phyloP scores from a whole-genome alignment of 2,797 vertebrate species.

The Sebastes alutus region DNA sequence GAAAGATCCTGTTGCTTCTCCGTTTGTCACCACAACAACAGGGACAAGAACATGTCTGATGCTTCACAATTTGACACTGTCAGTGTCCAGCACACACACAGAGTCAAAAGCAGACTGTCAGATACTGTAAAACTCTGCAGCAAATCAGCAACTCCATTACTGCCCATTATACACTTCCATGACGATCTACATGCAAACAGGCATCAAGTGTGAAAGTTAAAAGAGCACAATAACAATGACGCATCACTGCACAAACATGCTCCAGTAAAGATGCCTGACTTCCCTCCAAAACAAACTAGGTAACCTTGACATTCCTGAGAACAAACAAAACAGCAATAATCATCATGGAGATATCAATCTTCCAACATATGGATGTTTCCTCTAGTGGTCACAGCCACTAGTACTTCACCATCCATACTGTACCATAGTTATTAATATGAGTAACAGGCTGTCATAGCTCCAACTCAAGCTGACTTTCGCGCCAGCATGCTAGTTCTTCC shows the following conservation, averaged over 20 bases:
- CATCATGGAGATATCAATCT: neutral
- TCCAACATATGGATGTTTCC: neutral
- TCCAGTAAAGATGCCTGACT: neutral
- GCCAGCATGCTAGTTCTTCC: accelerated
- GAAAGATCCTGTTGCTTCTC: conserved; percentile 27
- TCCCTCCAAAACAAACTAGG: conserved; percentile 15
- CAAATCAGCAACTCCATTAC: neutral
- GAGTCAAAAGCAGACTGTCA: conserved; percentile 6
- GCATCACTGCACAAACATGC: neutral
- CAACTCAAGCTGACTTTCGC: neutral
- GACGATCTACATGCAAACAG: neutral
- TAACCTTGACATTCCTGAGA: conserved; percentile 1
- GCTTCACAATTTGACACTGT: neutral
- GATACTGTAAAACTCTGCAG: neutral
- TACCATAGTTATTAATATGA: neutral
- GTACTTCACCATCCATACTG: neutral
- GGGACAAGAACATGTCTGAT: conserved; percentile 1
- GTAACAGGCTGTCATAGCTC: neutral
- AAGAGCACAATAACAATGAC: neutral
- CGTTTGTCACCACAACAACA: neutral
- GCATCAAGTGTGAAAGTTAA: neutral
- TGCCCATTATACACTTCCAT: neutral
- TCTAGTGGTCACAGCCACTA: neutral
- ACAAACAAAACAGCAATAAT: neutral
- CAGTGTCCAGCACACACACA: neutral